A percentile compares a stretch with the other conserved stretches of the same genome.
Conservation (phyloP, 2,113 vertebrate genomes). For the Microcebus ravelobensis region DNA sequence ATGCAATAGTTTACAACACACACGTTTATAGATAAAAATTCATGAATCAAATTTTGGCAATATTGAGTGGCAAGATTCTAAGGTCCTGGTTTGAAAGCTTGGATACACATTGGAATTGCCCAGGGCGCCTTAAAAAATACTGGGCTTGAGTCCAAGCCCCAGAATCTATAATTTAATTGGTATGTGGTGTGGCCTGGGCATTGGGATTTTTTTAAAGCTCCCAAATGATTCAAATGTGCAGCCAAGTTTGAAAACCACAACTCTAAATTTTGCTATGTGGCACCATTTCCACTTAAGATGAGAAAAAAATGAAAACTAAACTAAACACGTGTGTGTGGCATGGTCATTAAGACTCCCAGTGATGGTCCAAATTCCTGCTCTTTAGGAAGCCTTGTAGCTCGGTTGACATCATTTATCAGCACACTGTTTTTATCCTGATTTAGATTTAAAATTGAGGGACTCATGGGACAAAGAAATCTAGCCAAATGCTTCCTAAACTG, state of each 20-base stretch:
- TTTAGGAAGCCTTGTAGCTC: conserved; percentile 6
- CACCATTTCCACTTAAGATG: neutral
- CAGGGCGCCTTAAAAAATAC: neutral
- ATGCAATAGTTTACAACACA: neutral
- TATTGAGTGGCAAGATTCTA: neutral
- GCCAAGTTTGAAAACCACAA: neutral
- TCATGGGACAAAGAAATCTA: neutral
- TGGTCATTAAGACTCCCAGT: neutral
- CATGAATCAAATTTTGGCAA: neutral
- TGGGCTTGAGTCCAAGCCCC: neutral
- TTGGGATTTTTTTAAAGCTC: neutral
- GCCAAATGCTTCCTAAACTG: neutral
- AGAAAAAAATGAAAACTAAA: neutral
- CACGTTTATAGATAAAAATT: neutral
- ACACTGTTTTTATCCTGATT: neutral
- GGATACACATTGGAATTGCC: neutral
- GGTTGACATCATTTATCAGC: neutral
- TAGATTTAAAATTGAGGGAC: neutral
- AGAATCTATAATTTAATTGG: neutral
- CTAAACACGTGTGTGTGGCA: neutral
- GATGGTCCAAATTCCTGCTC: neutral
- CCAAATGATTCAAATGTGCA: neutral
- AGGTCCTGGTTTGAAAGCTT: neutral
- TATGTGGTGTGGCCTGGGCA: neutral
- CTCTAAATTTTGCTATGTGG: neutral